Evolutionary conservation across 2,113 vertebrate species (phyloP).

Genomic region (Gyps fulvus): DNA sequence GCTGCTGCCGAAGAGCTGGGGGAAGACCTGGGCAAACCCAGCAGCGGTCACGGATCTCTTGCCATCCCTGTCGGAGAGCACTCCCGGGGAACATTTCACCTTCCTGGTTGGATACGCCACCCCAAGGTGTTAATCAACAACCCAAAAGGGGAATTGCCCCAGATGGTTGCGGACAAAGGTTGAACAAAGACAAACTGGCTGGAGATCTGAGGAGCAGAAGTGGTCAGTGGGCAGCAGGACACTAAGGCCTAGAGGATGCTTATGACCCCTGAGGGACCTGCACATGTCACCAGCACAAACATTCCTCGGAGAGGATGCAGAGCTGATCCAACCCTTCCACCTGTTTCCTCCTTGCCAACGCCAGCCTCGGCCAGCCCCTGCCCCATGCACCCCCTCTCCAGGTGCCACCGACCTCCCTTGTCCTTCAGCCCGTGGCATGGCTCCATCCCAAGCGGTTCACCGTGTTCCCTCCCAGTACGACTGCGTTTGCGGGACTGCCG

Average conservation of each 20-base stretch:
- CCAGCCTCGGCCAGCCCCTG: neutral
- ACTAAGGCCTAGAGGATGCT: neutral
- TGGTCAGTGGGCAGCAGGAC: neutral
- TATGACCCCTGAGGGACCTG: neutral
- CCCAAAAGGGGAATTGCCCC: neutral
- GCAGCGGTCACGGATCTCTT: rapidly evolving
- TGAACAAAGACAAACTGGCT: neutral
- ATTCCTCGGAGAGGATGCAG: neutral
- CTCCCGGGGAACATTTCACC: neutral
- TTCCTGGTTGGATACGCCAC: neutral
- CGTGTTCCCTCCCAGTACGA: neutral
- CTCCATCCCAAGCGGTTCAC: neutral
- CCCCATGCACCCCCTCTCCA: rapidly evolving
- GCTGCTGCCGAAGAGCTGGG: neutral
- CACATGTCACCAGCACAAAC: neutral
- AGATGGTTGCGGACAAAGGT: neutral
- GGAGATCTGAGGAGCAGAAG: neutral
- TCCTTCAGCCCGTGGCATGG: neutral
- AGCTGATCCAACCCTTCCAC: neutral
- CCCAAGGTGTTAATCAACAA: neutral
- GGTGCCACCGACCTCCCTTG: neutral
- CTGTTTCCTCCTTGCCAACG: neutral
- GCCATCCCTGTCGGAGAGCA: neutral
- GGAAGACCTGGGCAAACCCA: neutral
- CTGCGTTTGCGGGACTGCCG: rapidly evolving